Percentiles rank a stretch among this genome's conserved stretches.
Conservation (phyloP, 2,888 invertebrate genomes). For the Anodontia alba region DNA sequence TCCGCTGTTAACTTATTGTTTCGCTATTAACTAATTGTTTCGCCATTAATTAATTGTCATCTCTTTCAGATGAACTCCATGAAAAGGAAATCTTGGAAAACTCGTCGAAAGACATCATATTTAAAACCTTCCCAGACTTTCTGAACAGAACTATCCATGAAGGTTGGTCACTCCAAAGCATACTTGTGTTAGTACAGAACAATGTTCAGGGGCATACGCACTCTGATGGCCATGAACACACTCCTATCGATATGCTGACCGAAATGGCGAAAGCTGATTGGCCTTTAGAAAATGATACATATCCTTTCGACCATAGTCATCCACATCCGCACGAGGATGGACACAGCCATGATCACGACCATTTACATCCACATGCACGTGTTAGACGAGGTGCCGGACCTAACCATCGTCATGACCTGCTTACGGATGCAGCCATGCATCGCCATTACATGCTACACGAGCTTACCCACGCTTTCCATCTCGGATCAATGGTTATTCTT, state of each 20-base stretch:
- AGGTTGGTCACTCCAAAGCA: conserved; percentile 61
- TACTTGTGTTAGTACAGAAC: conserved; percentile 57
- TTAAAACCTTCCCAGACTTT: conserved; percentile 65
- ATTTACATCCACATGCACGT: conserved; percentile 39
- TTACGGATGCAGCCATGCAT: conserved; percentile 64
- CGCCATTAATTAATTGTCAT: too few species aligned
- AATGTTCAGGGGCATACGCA: conserved; percentile 38
- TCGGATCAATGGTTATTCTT: conserved; percentile 77
- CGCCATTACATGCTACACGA: conserved; percentile 73
- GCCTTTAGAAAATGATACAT: conserved; percentile 30
- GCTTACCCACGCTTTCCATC: conserved; percentile 78
- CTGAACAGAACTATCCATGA: conserved; percentile 64
- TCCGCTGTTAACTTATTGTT: too few species aligned
- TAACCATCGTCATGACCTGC: conserved; percentile 63
- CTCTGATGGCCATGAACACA: conserved; percentile 38
- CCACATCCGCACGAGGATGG: conserved; percentile 29
- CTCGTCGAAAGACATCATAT: conserved; percentile 64
- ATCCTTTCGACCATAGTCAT: conserved; percentile 8
- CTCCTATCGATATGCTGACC: conserved; percentile 37
- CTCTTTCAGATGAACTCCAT: conserved; percentile 72
- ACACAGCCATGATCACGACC: conserved; percentile 35
- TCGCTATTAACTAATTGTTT: too few species aligned
- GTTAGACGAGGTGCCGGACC: conserved; percentile 56
- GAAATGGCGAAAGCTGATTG: conserved; percentile 33
- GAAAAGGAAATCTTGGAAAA: conserved; percentile 71